These are phyloP conservation scores for Chiloscyllium punctatum DNA, from an alignment of 2,797 vertebrate genomes.

Conservation along the genomic window DNA sequence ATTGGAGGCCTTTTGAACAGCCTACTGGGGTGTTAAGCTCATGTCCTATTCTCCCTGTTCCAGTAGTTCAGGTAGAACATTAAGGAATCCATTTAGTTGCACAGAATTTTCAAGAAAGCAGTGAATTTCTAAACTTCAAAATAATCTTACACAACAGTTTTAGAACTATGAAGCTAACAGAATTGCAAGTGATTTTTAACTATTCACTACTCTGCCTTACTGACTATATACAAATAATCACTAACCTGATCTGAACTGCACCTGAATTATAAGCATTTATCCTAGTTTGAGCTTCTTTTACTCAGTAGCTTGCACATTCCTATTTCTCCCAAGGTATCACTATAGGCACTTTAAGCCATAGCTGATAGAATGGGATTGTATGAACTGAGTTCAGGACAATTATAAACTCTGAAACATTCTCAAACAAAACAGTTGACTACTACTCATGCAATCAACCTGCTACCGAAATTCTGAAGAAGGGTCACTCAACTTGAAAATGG, in stretches of 20 bases:
- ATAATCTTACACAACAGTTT: background rate
- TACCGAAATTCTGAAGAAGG: too few species aligned
- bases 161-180: background rate
- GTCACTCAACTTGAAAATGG: too few species aligned
- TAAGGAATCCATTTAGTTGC: background rate
- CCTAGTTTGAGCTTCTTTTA: background rate
- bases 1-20: background rate
- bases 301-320: background rate
- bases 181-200: background rate
- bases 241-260: background rate
- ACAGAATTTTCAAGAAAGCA: background rate
- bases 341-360: background rate
- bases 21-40: background rate
- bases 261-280: background rate
- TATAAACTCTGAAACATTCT: background rate
- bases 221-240: background rate
- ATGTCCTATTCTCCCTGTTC: background rate
- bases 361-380: background rate
- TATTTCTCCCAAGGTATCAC: background rate
- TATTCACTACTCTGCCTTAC: background rate
- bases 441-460: too few species aligned
- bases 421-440: background rate
- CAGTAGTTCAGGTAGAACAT: background rate
- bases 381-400: background rate
- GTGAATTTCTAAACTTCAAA: background rate